phyloP scores from a whole-genome alignment of 2,888 invertebrate species.

The Rhogogaster chlorosoma region DNA sequence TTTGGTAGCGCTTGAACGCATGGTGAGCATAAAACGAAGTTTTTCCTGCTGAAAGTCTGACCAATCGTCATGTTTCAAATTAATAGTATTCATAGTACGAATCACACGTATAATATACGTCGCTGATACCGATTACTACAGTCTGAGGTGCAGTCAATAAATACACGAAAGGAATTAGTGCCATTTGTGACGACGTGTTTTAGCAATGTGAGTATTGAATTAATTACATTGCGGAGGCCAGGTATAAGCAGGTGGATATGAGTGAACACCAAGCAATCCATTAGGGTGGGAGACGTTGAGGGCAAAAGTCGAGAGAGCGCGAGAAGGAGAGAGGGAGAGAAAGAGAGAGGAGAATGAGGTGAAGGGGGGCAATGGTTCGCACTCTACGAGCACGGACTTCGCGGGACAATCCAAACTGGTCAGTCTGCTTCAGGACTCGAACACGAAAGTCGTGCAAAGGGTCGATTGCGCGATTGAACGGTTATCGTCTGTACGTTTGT shows the following conservation, averaged over 20 bases:
- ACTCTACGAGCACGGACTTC: constrained; percentile 41
- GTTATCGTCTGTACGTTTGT: constrained; percentile 24
- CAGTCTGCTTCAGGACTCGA: constrained; percentile 58
- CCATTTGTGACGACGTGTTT: background rate
- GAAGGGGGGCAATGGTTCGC: constrained; percentile 51
- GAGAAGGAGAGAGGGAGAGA: constrained; percentile 53
- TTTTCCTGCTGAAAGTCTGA: background rate
- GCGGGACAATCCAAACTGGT: constrained; percentile 47
- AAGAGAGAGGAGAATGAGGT: constrained; percentile 49
- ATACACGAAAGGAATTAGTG: background rate
- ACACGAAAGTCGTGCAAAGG: constrained; percentile 72
- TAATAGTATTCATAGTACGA: background rate
- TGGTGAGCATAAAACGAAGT: background rate
- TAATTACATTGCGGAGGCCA: background rate
- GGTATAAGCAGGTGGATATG: constrained; percentile 19
- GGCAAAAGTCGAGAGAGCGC: constrained; percentile 57
- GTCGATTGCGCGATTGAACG: constrained; percentile 53
- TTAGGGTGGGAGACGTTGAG: constrained; percentile 49
- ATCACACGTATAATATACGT: background rate
- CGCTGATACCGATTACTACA: background rate
- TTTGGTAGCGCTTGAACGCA: background rate
- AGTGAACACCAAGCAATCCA: background rate
- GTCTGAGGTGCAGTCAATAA: background rate
- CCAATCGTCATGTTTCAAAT: background rate
- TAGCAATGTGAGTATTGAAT: background rate